These are phyloP conservation scores for Threskiornis aethiopicus DNA, from an alignment of 2,797 vertebrate species.

Conservation along the genomic window DNA sequence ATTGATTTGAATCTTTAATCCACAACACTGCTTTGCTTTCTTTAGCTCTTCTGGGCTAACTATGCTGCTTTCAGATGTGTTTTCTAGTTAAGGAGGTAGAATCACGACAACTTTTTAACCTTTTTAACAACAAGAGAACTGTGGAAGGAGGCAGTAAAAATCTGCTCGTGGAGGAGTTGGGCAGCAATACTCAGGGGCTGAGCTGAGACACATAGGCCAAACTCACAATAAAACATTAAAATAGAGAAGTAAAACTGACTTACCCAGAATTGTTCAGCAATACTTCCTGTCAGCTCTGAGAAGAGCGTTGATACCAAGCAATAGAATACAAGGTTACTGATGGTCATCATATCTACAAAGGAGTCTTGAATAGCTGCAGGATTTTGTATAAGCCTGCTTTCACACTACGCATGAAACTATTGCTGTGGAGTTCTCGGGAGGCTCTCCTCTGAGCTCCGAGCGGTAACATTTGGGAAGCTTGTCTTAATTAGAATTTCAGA, in stretches of 20 bases:
- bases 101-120: background rate
- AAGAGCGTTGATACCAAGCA: background rate
- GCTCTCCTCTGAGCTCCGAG: background rate
- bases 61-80: background rate
- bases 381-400: background rate
- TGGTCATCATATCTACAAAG: background rate
- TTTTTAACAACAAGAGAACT: background rate
- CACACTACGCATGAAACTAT: background rate
- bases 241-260: slow-evolving; percentile 33
- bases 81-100: background rate
- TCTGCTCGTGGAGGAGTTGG: background rate
- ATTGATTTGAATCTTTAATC: background rate
- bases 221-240: background rate
- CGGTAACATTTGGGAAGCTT: background rate
- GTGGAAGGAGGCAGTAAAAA: background rate
- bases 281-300: slow-evolving; percentile 21
- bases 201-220: background rate
- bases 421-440: background rate
- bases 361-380: background rate
- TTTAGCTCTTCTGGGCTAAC: background rate
- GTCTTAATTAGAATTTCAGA: slow-evolving; percentile 24
- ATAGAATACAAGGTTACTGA: background rate
- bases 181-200: background rate
- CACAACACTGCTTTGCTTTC: background rate
- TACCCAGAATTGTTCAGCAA: background rate